A percentile compares a stretch with the other conserved stretches of the same genome.
These are phyloP conservation scores for Anser cygnoides DNA, from an alignment of 2,113 vertebrate genomes.

Conservation along the genomic window DNA sequence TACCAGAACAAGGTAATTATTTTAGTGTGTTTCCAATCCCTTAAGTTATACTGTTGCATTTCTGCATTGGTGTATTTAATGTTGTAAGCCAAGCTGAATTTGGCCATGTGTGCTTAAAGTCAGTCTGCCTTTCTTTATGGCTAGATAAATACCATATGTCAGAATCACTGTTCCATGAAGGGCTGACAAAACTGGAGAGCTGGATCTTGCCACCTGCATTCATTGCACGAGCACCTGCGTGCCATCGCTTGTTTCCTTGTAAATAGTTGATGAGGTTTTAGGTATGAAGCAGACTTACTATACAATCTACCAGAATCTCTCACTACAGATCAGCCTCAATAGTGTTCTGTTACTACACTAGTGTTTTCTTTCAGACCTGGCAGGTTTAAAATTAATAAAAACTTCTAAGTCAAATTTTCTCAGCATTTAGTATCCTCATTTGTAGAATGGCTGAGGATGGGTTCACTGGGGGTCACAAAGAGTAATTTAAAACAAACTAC, in stretches of 20 bases:
- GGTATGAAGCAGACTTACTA: not conserved
- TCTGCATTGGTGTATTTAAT: not conserved
- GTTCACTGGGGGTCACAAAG: not conserved
- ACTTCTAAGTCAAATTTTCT: not conserved
- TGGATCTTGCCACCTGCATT: not conserved
- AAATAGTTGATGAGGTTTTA: not conserved
- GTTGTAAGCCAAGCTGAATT: not conserved
- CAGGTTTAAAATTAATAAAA: not conserved
- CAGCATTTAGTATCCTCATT: not conserved
- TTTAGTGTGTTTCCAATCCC: not conserved
- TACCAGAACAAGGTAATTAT: not conserved
- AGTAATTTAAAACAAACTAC: not conserved
- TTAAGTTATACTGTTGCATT: accelerated
- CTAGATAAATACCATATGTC: not conserved
- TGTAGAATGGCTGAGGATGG: not conserved
- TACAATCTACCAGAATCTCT: not conserved
- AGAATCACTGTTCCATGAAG: not conserved
- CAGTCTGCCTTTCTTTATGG: not conserved
- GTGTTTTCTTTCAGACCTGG: not conserved
- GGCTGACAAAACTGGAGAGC: not conserved
- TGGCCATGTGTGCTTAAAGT: not conserved
- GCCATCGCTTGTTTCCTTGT: not conserved
- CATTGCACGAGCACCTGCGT: not conserved
- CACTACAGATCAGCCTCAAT: not conserved
- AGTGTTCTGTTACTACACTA: not conserved